Conservation (phyloP, 2,113 vertebrate genomes). For the Synodontis membranacea region DNA sequence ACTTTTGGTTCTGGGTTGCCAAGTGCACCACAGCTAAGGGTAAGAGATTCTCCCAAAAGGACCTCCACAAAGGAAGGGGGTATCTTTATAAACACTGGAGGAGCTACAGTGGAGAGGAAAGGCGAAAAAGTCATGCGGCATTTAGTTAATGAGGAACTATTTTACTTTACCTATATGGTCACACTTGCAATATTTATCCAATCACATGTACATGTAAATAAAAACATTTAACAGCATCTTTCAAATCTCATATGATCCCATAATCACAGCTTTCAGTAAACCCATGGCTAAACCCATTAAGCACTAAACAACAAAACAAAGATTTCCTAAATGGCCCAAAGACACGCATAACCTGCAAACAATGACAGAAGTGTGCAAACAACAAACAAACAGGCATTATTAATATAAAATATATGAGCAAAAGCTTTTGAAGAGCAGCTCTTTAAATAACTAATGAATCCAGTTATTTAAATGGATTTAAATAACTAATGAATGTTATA, state of each 20-base stretch:
- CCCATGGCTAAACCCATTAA: conserved; percentile 10
- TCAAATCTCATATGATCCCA: not conserved
- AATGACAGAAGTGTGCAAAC: not conserved
- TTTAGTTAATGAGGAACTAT: not conserved
- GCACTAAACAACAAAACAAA: conserved; percentile 11
- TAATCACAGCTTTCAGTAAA: not conserved
- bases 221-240: not conserved
- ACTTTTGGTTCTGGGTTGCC: conserved; percentile 88
- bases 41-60: conserved; percentile 76
- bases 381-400: not conserved
- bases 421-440: not conserved
- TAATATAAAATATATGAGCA: not conserved
- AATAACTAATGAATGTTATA: not conserved
- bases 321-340: conserved; percentile 12
- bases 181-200: not conserved
- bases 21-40: conserved; percentile 81
- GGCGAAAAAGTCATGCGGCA: not conserved
- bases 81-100: conserved; percentile 84
- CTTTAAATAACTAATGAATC: not conserved
- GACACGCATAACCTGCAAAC: conserved; percentile 19
- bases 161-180: not conserved
- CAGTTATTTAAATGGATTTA: no score
- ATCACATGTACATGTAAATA: not conserved
- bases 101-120: conserved; percentile 70
- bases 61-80: conserved; percentile 86